Percentiles rank a stretch among this genome's conserved stretches.
These are phyloP conservation scores for Taenaris catops DNA, from an alignment of 2,888 invertebrate species.

Conservation along the genomic window DNA sequence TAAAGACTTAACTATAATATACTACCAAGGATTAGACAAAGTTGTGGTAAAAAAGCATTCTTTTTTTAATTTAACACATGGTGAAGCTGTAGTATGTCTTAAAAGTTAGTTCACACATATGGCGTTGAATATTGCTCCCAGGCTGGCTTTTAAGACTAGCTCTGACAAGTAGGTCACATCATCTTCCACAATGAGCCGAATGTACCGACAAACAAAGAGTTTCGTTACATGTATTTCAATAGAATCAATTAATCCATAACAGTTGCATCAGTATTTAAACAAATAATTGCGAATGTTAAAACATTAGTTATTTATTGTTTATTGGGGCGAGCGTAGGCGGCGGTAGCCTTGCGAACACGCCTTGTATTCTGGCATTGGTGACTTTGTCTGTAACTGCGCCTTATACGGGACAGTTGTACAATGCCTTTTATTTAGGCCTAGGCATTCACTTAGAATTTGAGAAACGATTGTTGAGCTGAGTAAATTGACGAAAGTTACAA, in stretches of 20 bases:
- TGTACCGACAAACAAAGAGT: too few relatives aligned
- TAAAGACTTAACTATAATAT: too few relatives aligned
- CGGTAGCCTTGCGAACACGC: slow-evolving; percentile 51
- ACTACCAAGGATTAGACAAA: too few relatives aligned
- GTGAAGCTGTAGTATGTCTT: too few relatives aligned
- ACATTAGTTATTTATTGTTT: slow-evolving; percentile 23
- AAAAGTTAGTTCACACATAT: too few relatives aligned
- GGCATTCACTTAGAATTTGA: neutral
- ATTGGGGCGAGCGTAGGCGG: slow-evolving; percentile 45
- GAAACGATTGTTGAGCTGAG: slow-evolving; percentile 1
- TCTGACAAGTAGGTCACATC: too few relatives aligned
- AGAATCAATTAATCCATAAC: slow-evolving; percentile 1
- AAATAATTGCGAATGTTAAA: slow-evolving; percentile 13
- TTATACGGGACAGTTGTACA: slow-evolving; percentile 39
- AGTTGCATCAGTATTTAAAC: slow-evolving; percentile 5
- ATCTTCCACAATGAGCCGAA: too few relatives aligned
- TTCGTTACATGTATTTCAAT: neutral
- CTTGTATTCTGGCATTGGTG: slow-evolving; percentile 42
- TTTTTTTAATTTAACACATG: too few relatives aligned
- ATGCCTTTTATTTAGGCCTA: neutral
- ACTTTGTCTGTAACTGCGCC: slow-evolving; percentile 30
- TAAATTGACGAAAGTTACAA: too few relatives aligned
- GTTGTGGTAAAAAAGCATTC: too few relatives aligned
- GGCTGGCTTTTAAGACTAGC: too few relatives aligned
- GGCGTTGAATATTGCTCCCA: too few relatives aligned